A percentile compares a stretch with the other conserved stretches of the same genome.
These are phyloP conservation scores for Cosmia trapezina DNA, from an alignment of 2,888 invertebrate genomes.

Conservation along the genomic window DNA sequence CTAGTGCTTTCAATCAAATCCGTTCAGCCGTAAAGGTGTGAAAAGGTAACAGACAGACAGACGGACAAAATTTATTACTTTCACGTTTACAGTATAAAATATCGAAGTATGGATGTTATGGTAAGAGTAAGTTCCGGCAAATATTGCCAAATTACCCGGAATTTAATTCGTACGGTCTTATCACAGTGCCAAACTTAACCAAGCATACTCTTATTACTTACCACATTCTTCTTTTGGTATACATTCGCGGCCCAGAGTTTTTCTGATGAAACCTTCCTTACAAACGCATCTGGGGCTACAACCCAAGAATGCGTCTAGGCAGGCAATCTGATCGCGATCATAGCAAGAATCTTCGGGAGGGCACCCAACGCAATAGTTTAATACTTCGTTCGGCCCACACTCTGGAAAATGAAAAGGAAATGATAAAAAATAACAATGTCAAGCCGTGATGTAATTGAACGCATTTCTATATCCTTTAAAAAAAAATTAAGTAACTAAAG, in stretches of 20 bases:
- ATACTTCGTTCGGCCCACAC: slow-evolving; percentile 18
- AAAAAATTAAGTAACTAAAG: too few species aligned
- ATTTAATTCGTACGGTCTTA: neutral
- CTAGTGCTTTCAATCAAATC: too few species aligned
- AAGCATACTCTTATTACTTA: neutral
- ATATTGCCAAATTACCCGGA: neutral
- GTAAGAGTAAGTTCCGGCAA: neutral
- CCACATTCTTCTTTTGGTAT: slow-evolving; percentile 37
- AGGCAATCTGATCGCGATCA: slow-evolving; percentile 18
- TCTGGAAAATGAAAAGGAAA: slow-evolving; percentile 7
- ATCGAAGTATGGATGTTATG: neutral
- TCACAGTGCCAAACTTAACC: neutral
- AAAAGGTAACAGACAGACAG: neutral
- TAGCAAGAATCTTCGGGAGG: slow-evolving; percentile 29
- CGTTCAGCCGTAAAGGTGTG: neutral
- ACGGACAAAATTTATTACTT: neutral
- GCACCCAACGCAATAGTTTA: slow-evolving; percentile 6
- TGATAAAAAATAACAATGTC: neutral
- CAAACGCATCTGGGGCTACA: slow-evolving; percentile 7
- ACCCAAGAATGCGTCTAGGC: neutral
- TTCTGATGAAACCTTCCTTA: slow-evolving; percentile 33
- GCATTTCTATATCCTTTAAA: too few species aligned
- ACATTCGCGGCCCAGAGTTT: slow-evolving; percentile 25
- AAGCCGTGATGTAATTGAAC: too few species aligned
- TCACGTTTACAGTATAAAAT: neutral